Evolutionary conservation across 2,888 invertebrate genomes (phyloP), one percentile per base, ranked within the genome.

Genomic region (Xylocampa areola): DNA sequence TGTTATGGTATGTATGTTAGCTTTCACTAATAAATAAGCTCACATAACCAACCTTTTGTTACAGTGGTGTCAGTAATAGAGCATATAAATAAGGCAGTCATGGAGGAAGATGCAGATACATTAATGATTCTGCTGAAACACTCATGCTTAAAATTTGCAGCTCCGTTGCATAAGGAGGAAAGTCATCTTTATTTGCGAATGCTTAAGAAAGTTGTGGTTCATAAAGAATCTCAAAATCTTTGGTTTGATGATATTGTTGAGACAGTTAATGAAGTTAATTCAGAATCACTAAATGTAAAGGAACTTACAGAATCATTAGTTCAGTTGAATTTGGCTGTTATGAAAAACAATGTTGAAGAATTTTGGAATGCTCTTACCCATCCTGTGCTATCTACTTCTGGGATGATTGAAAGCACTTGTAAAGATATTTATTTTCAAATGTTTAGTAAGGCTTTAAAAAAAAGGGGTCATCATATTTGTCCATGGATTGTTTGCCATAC

Each of bases 201-300:
- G 68, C 86, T 95, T 30, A 94, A 94, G 73, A 94, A 91, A 67
- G 88, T 89, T 40, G 82, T 94, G 17, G 74, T 88, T n/a, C 89
- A 89, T 16, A 94, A 95, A 61, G 94, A 95, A 68, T 94, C 94
- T 13, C 92, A 94, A 60, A 95, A 94, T 60, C 85, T 96, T 4
- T 95, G 95, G 95, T 85, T 95, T 41, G 95, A 95, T 59, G 95
- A 95, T 74, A 92, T 95, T 49, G 85, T 94, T 51, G 85, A 89
- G 27, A 85, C 93, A 48, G 83, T 94, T 21, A 83, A 90, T 53
- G 90, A 92, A 64, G 94, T 95, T 4, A 87, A 91, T 49, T 71
- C 79, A 8, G 95, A 95, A 82, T 92, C 94, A 7, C 68, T 86
- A 35, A 90, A 90, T 77, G 94, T 94, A 1, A 94, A 94, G 72